These are phyloP conservation scores for Cephus pulcher DNA, from an alignment of 2,888 invertebrate genomes.

Conservation along the genomic window DNA sequence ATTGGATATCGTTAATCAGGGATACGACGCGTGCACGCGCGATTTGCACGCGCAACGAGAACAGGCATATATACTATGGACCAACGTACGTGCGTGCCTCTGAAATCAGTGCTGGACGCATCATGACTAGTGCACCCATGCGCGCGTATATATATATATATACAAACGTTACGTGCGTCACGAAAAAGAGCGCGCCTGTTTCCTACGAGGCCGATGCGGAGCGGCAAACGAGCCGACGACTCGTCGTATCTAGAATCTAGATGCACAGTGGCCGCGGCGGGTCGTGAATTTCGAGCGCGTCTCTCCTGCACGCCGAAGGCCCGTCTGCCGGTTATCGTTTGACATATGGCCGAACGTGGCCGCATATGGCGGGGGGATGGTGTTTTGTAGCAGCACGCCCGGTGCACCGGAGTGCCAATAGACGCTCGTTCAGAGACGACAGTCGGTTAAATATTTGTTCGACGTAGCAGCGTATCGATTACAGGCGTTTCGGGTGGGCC, in stretches of 20 bases:
- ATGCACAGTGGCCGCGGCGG: no score
- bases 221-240: no score
- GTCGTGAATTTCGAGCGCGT: no score
- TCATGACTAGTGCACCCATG: background rate
- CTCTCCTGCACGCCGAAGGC: background rate
- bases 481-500: no score
- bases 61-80: background rate
- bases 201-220: no score
- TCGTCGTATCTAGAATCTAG: no score
- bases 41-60: background rate
- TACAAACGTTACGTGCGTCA: no score
- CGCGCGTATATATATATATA: background rate
- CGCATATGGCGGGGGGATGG: conserved; percentile 11
- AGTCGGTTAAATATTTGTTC: conserved; percentile 34
- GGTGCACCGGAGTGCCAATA: background rate
- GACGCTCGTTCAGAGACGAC: background rate
- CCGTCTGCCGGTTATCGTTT: conserved; percentile 16
- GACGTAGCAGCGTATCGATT: conserved; percentile 22
- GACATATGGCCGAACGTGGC: conserved; percentile 20
- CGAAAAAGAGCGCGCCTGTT: no score
- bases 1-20: no score
- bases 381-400: background rate
- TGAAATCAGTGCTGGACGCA: no score
- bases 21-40: no score
- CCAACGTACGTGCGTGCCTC: no score